phyloP scores from a whole-genome alignment of 2,888 invertebrate genomes.

The Sussaba pulchella region DNA sequence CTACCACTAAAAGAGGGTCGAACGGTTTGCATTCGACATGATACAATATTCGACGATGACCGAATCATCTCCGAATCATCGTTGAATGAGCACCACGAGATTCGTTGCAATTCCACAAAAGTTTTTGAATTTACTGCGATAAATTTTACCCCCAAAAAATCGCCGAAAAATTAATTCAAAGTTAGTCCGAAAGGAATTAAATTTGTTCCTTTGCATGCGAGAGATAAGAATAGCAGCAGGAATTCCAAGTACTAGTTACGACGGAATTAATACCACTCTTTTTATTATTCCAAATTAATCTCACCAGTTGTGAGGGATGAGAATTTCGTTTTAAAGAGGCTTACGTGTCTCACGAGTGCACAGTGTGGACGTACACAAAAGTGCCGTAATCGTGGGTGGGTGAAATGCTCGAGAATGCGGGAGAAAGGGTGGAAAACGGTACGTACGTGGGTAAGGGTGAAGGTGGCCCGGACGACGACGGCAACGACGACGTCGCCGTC shows the following conservation, averaged over 20 bases:
- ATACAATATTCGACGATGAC: no score
- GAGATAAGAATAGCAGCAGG: no score
- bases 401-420: background rate
- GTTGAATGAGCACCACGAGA: no score
- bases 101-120: no score
- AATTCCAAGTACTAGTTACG: background rate
- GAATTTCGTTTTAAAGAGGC: conserved; percentile 6
- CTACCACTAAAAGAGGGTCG: no score
- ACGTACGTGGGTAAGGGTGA: background rate
- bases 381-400: conserved; percentile 41
- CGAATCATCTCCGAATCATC: no score
- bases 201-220: no score
- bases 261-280: background rate
- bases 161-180: no score
- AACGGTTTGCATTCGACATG: no score
- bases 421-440: conserved; percentile 4
- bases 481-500: background rate
- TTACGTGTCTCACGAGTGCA: background rate
- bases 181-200: no score
- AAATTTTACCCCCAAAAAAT: no score
- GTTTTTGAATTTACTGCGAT: no score
- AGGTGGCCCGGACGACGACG: conserved; percentile 28
- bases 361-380: background rate
- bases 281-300: background rate
- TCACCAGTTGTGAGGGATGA: background rate